phyloP scores from a whole-genome alignment of 1,140 invertebrate genomes.

The Drosophila pallidifrons region DNA sequence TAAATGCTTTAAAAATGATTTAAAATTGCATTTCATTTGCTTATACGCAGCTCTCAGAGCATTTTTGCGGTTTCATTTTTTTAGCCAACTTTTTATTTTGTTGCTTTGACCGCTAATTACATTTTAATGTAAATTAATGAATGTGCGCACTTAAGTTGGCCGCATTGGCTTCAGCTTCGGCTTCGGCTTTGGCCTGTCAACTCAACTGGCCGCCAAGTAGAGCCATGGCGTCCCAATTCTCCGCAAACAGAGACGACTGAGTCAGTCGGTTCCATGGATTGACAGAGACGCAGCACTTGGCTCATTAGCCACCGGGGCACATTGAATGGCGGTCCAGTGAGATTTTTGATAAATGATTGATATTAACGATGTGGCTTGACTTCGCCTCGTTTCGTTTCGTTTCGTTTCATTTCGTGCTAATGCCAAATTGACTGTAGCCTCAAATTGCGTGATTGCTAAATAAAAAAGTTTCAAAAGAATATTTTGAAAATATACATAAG shows the following conservation, averaged over 20 bases:
- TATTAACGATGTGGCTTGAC: constrained; percentile 62
- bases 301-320: constrained; percentile 62
- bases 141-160: constrained; percentile 74
- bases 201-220: constrained; percentile 42
- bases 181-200: constrained; percentile 55
- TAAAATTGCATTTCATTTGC: constrained; percentile 67
- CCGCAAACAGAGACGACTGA: constrained; percentile 36
- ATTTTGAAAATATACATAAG: neutral
- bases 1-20: constrained; percentile 45
- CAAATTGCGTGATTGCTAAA: constrained; percentile 30
- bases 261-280: constrained; percentile 51
- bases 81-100: constrained; percentile 30
- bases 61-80: constrained; percentile 69
- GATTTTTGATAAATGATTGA: constrained; percentile 79
- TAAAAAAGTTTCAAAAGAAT: neutral
- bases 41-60: constrained; percentile 42
- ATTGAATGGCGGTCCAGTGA: constrained; percentile 56
- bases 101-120: constrained; percentile 74
- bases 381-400: neutral
- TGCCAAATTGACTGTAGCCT: constrained; percentile 50
- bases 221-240: constrained; percentile 27
- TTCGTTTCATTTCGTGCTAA: constrained; percentile 12
- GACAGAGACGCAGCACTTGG: constrained; percentile 54
- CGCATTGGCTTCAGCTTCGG: constrained; percentile 35
- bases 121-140: constrained; percentile 83